Evolutionary conservation across 2,888 invertebrate species (phyloP), one percentile per base, ranked within the genome.

Genomic region (Malthinus seriepunctatus): DNA sequence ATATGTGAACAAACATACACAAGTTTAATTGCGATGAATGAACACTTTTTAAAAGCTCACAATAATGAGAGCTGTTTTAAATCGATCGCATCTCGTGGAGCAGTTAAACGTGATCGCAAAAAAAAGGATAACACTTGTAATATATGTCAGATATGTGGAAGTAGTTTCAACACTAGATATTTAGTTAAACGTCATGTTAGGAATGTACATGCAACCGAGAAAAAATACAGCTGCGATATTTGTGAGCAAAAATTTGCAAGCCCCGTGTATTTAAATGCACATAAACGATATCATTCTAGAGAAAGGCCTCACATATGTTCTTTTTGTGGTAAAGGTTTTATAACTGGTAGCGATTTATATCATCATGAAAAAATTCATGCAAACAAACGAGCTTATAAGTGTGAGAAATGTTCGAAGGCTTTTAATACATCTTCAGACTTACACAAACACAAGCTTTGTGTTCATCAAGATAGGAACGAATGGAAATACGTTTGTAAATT

Each of bases 321-420:
- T 4, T 73, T 70, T 58, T 76, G 76, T 62, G 75, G 75, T n/a
- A 84, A 84, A 71, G 79, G 80, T 5, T 76, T 71, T 52, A 75
- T 74, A 49, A 75, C 75, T 1, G 69, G 72, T 1, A 73, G 73
- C 56, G 75, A 76, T 64, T 65, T 76, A 31, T 75, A 74, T 47
- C 74, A 76, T 50, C 76, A 76, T 48, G 75, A 76, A 52, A 76
- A 76, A 63, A 76, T 76, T 49, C 76, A 76, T 62, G 70, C 71
- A 0, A 74, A 76, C 53, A 73, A 74, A 60, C 63, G 76, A 4
- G 71, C 72, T 1, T 76, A 76, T 44, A 67, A 69, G 32, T 76
- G 76, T 53, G 67, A 69, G 15, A 67, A 69, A 38, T 76, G 76
- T 50, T 70, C 72, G n/a, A 76, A 76, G 60, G 73, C 75, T 1